Percentiles rank a stretch among this genome's conserved stretches.
These are phyloP conservation scores for Bergia sp. DNA, from an alignment of 92 coral and sea anemone genomes.

Conservation along the genomic window DNA sequence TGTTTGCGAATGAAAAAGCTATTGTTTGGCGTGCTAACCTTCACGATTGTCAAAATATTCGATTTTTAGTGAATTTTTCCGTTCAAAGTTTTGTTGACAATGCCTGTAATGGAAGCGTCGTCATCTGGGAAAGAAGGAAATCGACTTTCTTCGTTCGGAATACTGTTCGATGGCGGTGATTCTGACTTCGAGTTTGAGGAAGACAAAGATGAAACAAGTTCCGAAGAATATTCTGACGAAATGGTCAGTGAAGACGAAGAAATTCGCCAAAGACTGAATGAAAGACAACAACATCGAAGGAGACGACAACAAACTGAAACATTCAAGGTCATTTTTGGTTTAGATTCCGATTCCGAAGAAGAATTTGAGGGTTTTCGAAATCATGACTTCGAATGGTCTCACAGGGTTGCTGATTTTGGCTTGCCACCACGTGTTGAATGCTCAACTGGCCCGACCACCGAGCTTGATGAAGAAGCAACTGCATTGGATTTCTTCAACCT, in stretches of 20 bases:
- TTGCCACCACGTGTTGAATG: conserved; percentile 26
- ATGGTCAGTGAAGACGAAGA: conserved; percentile 11
- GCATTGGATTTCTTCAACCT: conserved; percentile 18
- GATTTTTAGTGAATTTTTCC: conserved; percentile 10
- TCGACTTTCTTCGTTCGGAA: conserved; percentile 17
- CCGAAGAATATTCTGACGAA: not conserved
- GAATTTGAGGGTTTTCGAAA: conserved; percentile 23
- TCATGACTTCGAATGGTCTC: not conserved
- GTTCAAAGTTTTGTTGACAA: conserved; percentile 17
- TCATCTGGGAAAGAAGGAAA: not conserved
- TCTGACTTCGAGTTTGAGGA: conserved; percentile 1
- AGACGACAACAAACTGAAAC: conserved; percentile 21
- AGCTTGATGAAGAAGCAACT: conserved; percentile 20
- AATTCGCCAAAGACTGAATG: conserved; percentile 14
- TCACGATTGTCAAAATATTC: conserved; percentile 10
- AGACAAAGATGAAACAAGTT: not conserved
- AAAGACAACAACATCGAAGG: conserved; percentile 16
- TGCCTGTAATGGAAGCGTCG: conserved; percentile 6
- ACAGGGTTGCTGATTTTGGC: not conserved
- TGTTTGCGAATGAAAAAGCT: conserved; percentile 22
- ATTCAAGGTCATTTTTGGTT: conserved; percentile 10
- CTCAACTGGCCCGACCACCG: conserved; percentile 5
- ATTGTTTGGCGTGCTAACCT: not conserved
- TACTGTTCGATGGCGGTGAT: not conserved
- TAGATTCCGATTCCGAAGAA: conserved; percentile 18